Evolutionary conservation across 2,113 vertebrate genomes (phyloP).

Genomic region (Salvator merianae): DNA sequence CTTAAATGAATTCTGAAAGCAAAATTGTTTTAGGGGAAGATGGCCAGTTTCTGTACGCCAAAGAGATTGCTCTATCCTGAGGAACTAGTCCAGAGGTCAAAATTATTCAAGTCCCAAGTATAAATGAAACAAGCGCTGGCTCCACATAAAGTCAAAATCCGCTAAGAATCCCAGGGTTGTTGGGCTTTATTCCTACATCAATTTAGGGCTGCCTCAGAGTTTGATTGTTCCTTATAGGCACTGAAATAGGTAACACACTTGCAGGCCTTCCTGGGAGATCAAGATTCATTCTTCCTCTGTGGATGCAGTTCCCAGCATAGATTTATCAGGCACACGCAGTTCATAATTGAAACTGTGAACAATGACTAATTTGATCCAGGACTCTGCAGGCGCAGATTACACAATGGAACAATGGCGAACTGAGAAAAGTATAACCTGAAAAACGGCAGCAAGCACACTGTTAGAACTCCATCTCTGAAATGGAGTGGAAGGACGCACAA

Average conservation of each 20-base stretch:
- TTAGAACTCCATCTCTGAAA: slow-evolving; percentile 26
- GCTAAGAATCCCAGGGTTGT: neutral
- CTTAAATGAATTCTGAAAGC: neutral
- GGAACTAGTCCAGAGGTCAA: neutral
- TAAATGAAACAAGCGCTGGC: too few relatives aligned
- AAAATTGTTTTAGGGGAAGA: neutral
- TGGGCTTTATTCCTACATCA: neutral
- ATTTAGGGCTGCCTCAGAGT: neutral
- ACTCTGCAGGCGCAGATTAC: neutral
- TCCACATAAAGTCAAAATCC: neutral
- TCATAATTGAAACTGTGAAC: slow-evolving; percentile 32
- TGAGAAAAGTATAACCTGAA: neutral
- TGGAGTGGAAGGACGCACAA: neutral
- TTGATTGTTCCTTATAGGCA: neutral
- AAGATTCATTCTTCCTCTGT: neutral
- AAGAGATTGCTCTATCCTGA: neutral
- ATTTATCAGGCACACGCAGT: neutral
- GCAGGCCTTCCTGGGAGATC: neutral
- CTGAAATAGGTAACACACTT: slow-evolving; percentile 6
- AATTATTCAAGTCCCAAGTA: neutral
- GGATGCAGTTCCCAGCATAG: neutral
- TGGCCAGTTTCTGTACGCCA: neutral
- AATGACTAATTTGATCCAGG: neutral
- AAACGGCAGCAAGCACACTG: slow-evolving; percentile 24
- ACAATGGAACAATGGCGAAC: neutral